A percentile compares a stretch with the other conserved stretches of the same genome.
Evolutionary conservation across 2,113 vertebrate species (phyloP).

Genomic region (Heterocephalus glaber): DNA sequence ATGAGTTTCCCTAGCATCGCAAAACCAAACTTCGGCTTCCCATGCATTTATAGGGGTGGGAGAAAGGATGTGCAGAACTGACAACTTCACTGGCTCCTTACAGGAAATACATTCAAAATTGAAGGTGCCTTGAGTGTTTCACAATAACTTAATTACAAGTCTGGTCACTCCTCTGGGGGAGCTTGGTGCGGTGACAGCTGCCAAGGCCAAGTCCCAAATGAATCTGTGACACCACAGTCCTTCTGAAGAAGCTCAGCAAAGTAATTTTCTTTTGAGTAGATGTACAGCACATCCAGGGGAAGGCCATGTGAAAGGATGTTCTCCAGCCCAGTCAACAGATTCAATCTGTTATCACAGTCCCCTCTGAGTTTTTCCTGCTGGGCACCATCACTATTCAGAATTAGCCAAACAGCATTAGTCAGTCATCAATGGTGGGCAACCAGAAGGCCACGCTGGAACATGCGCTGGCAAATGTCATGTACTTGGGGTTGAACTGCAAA

Average conservation of each 20-base stretch:
- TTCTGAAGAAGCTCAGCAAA: constrained; percentile 78
- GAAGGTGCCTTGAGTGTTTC: constrained; percentile 58
- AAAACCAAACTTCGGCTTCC: constrained; percentile 76
- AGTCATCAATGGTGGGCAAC: constrained; percentile 98
- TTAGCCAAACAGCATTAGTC: constrained; percentile 59
- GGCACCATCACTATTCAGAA: constrained; percentile 73
- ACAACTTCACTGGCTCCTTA: constrained; percentile 69
- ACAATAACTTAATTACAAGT: constrained; percentile 48
- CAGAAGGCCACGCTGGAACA: constrained; percentile 99
- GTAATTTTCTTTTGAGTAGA: constrained; percentile 68
- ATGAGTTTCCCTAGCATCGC: constrained; percentile 70
- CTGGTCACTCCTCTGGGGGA: constrained; percentile 62
- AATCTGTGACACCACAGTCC: constrained; percentile 72
- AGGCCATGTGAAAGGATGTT: constrained; percentile 74
- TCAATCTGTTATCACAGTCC: constrained; percentile 73
- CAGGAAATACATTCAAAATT: constrained; percentile 78
- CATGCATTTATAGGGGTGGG: constrained; percentile 67
- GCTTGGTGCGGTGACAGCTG: constrained; percentile 46
- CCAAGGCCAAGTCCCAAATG: constrained; percentile 51
- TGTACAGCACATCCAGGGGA: constrained; percentile 73
- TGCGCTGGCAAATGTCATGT: constrained; percentile 99
- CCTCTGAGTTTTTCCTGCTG: constrained; percentile 61
- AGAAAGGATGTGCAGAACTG: constrained; percentile 72
- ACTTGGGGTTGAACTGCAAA: constrained; percentile 99
- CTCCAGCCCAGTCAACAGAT: constrained; percentile 75